Percentiles rank a stretch among this genome's conserved stretches.
These are phyloP conservation scores for Ranitomeya variabilis DNA, from an alignment of 2,113 vertebrate genomes.

Conservation along the genomic window DNA sequence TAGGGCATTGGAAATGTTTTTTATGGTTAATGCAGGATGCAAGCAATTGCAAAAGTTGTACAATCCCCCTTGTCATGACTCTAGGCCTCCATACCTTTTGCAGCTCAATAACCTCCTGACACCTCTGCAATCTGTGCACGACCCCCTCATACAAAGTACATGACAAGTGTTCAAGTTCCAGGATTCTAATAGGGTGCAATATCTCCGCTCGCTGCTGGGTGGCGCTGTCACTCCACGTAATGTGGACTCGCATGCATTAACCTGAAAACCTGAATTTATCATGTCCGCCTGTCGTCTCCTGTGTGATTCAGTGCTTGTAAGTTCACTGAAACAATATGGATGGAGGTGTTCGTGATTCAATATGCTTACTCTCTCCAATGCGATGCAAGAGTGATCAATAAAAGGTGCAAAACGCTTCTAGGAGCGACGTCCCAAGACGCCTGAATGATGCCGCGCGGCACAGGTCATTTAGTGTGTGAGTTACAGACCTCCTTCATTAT, in stretches of 20 bases:
- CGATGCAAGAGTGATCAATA: constrained; percentile 1
- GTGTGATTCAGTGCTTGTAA: constrained; percentile 23
- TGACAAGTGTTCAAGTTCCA: no score
- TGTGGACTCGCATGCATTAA: neutral
- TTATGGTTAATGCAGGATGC: no score
- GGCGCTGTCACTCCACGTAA: constrained; percentile 11
- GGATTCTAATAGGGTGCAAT: neutral
- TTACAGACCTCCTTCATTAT: constrained; percentile 9
- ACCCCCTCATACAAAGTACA: no score
- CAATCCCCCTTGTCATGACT: no score
- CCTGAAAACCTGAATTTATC: neutral
- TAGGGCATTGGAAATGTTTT: no score
- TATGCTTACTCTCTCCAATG: neutral
- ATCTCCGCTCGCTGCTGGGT: neutral
- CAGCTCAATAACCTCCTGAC: no score
- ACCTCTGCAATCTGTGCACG: no score
- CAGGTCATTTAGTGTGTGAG: neutral
- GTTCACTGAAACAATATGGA: constrained; percentile 33
- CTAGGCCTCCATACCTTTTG: no score
- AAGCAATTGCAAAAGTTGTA: no score
- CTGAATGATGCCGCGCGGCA: neutral
- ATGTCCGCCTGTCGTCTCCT: neutral
- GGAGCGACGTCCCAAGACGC: neutral
- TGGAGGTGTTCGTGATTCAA: neutral
- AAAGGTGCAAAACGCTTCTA: neutral